Evolutionary conservation across 2,888 invertebrate genomes (phyloP).

Genomic region (Cartodere bifasciata): DNA sequence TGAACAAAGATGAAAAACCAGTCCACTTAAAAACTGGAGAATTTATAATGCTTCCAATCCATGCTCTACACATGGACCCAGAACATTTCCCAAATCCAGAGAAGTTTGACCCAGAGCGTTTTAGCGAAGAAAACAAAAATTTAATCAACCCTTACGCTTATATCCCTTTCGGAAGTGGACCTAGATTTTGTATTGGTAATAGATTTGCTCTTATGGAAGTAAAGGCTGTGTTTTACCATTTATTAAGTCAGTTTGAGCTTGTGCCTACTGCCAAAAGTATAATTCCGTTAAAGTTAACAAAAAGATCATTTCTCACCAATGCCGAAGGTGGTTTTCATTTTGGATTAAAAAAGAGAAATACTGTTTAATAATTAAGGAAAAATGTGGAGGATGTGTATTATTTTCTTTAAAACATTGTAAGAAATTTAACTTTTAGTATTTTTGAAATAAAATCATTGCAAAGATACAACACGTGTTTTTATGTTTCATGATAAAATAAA

Average conservation of each 20-base stretch:
- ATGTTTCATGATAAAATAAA: too few species aligned
- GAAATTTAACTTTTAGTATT: too few species aligned
- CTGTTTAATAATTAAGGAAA: too few species aligned
- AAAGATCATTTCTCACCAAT: slow-evolving; percentile 6
- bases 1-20: slow-evolving; percentile 21
- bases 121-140: slow-evolving; percentile 35
- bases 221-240: slow-evolving; percentile 12
- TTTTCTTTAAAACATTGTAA: too few species aligned
- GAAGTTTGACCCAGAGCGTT: slow-evolving; percentile 36
- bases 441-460: too few species aligned
- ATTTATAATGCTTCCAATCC: slow-evolving; percentile 36
- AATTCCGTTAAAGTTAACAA: slow-evolving; percentile 13
- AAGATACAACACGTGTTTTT: too few species aligned
- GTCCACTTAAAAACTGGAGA: slow-evolving; percentile 35
- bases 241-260: slow-evolving; percentile 12
- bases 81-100: slow-evolving; percentile 42
- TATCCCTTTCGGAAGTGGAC: slow-evolving; percentile 39
- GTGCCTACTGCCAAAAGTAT: slow-evolving; percentile 13
- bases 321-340: slow-evolving; percentile 12
- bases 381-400: too few species aligned
- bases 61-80: slow-evolving; percentile 42
- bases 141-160: slow-evolving; percentile 38
- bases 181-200: slow-evolving; percentile 30
- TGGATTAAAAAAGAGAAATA: slow-evolving; percentile 9
- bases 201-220: slow-evolving; percentile 15